phyloP scores from a whole-genome alignment of 2,797 vertebrate genomes.

The Yasuhikotakia modesta region DNA sequence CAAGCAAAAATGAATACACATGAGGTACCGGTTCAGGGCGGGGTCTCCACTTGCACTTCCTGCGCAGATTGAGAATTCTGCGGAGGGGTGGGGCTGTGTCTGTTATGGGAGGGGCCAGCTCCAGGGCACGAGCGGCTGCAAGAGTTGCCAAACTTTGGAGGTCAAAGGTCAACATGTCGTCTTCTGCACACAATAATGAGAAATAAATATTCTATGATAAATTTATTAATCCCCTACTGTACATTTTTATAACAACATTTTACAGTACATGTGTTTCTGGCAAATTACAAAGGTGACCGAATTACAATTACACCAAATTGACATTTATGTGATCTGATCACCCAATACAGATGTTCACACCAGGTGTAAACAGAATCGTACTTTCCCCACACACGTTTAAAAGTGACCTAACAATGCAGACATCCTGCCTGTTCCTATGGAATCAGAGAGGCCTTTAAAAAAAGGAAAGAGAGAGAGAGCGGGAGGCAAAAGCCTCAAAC shows the following conservation, averaged over 20 bases:
- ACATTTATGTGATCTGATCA: background rate
- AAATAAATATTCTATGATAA: background rate
- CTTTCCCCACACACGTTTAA: conserved; percentile 2
- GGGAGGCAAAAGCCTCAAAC: conserved; percentile 49
- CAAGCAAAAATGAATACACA: background rate
- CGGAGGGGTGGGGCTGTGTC: conserved; percentile 69
- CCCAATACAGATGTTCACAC: background rate
- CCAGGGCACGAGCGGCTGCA: conserved; percentile 89
- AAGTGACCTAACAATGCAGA: conserved; percentile 36
- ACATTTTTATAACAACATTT: background rate
- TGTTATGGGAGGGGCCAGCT: conserved; percentile 74
- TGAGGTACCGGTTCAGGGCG: conserved; percentile 84
- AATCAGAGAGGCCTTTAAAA: conserved; percentile 43
- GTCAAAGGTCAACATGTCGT: conserved; percentile 86
- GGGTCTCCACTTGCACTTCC: conserved; percentile 92
- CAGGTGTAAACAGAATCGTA: conserved; percentile 7
- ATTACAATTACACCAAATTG: too few relatives aligned
- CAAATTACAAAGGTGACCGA: background rate
- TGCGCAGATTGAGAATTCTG: conserved; percentile 82
- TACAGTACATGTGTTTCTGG: background rate
- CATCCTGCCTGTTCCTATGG: conserved; percentile 17
- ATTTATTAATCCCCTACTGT: background rate
- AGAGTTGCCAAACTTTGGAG: conserved; percentile 90
- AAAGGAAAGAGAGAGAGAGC: conserved; percentile 48
- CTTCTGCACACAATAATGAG: conserved; percentile 67